Base-by-base conservation (phyloP, 1,140 invertebrate genomes). In the Atopsyche davidsoni region DNA sequence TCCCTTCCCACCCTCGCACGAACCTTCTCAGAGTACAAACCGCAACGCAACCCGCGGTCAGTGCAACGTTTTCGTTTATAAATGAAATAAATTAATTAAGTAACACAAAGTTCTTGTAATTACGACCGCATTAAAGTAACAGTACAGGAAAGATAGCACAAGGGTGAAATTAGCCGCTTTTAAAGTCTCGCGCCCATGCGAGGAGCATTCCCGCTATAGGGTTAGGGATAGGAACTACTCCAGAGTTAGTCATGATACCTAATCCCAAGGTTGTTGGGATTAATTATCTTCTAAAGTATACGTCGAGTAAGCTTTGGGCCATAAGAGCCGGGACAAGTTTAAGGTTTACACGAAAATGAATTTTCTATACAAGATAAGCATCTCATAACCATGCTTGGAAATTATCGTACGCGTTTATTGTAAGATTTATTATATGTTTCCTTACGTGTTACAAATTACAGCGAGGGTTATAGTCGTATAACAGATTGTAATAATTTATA, bases 281-380 rank as follows among this genome's bases (percentile, higher is more conserved):
- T 56, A 56, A 56, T 56, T 56, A 56, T 56, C 54, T 51, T 43
- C 34, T 43, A 35, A 56, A 56, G 54, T 56, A 56, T 48, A 47
- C 48, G 43, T 21, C 31, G 34, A 47, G 39, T 19, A 42, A 18
- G 46, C 47, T 55, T 46, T 17, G 21, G 34, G 40, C 23, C 43
- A 28, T 11, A 11, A 28, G 34, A 16, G 34, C 32, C 17, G 10
- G 23, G 45, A 36, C 22, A 38, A 47, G 31, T 39, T 39, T 17
- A 39, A 39, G 36, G 10, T 28, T 28, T 28, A n/a, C 19, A 13
- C 3, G 36, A 39, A 39, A 39, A 39, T 39, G 36, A 39, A 35
- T 35, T 42, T 50, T 42, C 40, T 32, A 31, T 17, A n/a, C 36
- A 10, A 44, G 48, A 55, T 51, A 55, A 55, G 42, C 48, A 46